Percentiles rank a stretch among this genome's conserved stretches.
Conservation (phyloP, 2,888 invertebrate species). For the Sarcophaga caerulescens region DNA sequence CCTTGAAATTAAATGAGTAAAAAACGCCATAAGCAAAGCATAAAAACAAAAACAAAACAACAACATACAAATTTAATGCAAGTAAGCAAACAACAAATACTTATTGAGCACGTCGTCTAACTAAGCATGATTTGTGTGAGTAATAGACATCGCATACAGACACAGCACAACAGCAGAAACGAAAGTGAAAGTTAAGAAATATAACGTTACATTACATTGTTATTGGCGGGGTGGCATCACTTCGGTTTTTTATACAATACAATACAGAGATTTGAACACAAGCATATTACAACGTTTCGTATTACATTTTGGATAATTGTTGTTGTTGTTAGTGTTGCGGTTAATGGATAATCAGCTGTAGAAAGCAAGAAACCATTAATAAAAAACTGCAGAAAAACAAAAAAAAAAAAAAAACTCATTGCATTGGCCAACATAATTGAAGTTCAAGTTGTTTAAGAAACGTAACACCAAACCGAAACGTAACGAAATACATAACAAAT, state of each 20-base stretch:
- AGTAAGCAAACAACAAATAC: slow-evolving; percentile 10
- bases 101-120: not conserved
- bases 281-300: not conserved
- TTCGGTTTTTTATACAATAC: not conserved
- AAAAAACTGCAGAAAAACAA: not conserved
- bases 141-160: not conserved
- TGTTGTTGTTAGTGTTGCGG: not conserved
- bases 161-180: slow-evolving; percentile 10
- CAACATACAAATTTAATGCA: slow-evolving; percentile 13
- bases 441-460: slow-evolving; percentile 58
- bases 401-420: slow-evolving; percentile 36
- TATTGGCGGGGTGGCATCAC: not conserved
- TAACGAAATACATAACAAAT: slow-evolving; percentile 20
- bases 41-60: slow-evolving; percentile 14
- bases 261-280: too few species aligned
- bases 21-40: not conserved
- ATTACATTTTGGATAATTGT: slow-evolving; percentile 1
- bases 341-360: not conserved
- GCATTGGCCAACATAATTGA: slow-evolving; percentile 45
- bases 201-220: slow-evolving; percentile 10
- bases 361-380: slow-evolving; percentile 11
- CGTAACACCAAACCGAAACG: not conserved
- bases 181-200: slow-evolving; percentile 62
- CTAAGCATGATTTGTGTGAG: slow-evolving; percentile 19
- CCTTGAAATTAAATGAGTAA: slow-evolving; percentile 52